Base-by-base conservation (phyloP, 2,113 vertebrate species). In the Agapornis roseicollis region DNA sequence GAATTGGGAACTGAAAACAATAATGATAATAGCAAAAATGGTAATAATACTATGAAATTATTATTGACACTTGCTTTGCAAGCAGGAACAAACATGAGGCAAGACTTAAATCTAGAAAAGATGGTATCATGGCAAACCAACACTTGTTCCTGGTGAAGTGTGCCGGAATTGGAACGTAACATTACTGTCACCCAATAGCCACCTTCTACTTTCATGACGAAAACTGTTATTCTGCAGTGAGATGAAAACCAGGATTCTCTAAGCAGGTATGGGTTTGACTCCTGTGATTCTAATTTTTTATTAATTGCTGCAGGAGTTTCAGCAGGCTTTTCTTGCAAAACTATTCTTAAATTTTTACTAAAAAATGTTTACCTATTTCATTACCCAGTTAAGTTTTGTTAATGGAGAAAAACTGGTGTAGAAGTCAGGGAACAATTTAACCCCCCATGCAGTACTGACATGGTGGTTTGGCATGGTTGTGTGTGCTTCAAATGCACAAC, bases 401-500 rank as follows among this genome's bases (percentile, higher is more conserved):
- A 73, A 90, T 64, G 42, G 25, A 88, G 23, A 6, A 77, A 52
- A 93, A 77, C 52, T 13, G 7, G 8, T 2, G 0, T 8, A 73
- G 35, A 90, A 92, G 17, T 78, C 46, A 81, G 17, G 56, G 70
- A 80, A 56, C 18, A 64, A 58, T 83, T 91, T 50, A 66, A 7
- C 19, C 13, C 27, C 29, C 33, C 3, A 3, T 39, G 64, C 42
- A 93, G 61, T 71, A 72, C 68, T 80, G 72, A 52, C 52, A 16
- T 19, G 20, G 68, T 56, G 13, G 35, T 56, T 91, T 88, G 82
- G 16, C 39, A 68, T 31, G 33, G 35, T 55, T 58, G 31, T 66
- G 16, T 46, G 55, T 39, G 28, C 50, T 90, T 95, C 53, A 93
- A 80, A 91, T 77, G n/a, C n/a, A n/a, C n/a, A n/a, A 73, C 10